Base-by-base conservation (phyloP, 2,888 invertebrate species). In the Amaurobius ferox region DNA sequence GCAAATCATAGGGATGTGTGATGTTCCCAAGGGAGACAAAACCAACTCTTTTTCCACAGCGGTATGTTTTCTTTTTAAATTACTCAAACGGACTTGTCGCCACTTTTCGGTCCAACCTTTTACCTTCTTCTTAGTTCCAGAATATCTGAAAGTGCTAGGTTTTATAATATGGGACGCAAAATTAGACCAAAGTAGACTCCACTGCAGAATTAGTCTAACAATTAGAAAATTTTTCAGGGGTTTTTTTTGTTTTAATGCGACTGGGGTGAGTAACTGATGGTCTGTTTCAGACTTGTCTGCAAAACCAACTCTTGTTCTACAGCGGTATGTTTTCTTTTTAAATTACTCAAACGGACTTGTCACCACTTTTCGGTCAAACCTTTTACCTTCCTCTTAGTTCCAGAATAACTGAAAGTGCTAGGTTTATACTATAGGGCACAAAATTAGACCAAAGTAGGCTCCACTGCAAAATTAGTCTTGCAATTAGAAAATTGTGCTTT, bases 1-100 rank as follows among this genome's bases (percentile, higher is more conserved):
- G 61, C 68, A 83, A 83, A 83, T 76, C 64, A 83, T 76, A 83
- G 76, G 76, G 61, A 80, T 83, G 71, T 32, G 23, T 64, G 64
- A 76, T 72, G 39, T 44, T 83, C 70, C 70, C 64, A 39, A 68
- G 80, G 28, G 73, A 68, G 11, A 29, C 80, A 32, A 28, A 70
- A 62, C 40, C 44, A 23, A 66, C 48, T 29, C 71, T 64, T 26
- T 13, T 79, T 79, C 30, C 32, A 23, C 48, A 79, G 26, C 32
- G 66, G 66, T 28, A 32, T 19, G 66, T 13, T 32, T 66, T 35
- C 32, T 66, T 6, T 66, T 66, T 32, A 66, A 32, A 32, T n/a
- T 26, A 32, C 19, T 66, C n/a, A 66, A 66, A 66, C 66, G 66
- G 66, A 66, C 66, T 66, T 66, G 32, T 66, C 66, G 35, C 66